These are phyloP conservation scores for Dipodomys merriami DNA, from an alignment of 2,113 vertebrate species.

Conservation along the genomic window DNA sequence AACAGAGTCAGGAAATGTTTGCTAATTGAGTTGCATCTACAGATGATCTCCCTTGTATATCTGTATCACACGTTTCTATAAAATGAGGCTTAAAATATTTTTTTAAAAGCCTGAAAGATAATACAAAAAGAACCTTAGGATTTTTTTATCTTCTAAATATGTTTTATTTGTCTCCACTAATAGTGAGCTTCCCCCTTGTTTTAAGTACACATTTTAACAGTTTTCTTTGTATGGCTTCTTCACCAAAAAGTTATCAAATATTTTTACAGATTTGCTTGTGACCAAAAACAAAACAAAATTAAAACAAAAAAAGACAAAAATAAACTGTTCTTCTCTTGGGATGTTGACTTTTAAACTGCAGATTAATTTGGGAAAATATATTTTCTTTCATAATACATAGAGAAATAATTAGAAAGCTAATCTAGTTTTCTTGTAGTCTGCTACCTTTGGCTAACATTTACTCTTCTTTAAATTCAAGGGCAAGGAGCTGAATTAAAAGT, in stretches of 20 bases:
- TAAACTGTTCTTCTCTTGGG: not conserved
- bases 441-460: not conserved
- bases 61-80: not conserved
- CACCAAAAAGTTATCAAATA: not conserved
- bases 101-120: not conserved
- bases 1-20: not conserved
- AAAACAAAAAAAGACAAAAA: not conserved
- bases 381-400: conserved; percentile 21
- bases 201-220: not conserved
- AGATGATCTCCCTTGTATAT: not conserved
- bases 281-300: not conserved
- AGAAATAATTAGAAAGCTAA: not conserved
- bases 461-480: not conserved
- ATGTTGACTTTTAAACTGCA: not conserved
- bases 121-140: not conserved
- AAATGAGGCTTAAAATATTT: not conserved
- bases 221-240: not conserved
- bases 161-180: not conserved
- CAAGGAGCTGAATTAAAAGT: conserved; percentile 30
- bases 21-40: not conserved
- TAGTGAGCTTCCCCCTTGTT: not conserved
- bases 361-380: not conserved
- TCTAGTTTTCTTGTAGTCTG: not conserved
- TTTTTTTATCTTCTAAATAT: not conserved
- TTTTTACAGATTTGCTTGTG: not conserved